phyloP scores from a whole-genome alignment of 2,797 vertebrate genomes.

The Chiloscyllium punctatum region DNA sequence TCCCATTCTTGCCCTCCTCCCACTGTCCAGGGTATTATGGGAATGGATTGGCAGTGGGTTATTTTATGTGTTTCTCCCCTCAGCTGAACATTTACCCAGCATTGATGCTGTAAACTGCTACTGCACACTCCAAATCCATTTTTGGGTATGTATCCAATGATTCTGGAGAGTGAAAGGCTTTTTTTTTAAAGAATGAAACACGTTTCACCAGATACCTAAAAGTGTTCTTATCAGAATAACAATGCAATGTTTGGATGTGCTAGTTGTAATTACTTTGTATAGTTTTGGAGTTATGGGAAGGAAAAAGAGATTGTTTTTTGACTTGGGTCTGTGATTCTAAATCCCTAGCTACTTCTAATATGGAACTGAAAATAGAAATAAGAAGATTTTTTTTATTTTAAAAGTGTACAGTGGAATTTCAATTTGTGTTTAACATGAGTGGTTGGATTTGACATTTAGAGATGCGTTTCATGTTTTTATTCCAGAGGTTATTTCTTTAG shows the following conservation, averaged over 20 bases:
- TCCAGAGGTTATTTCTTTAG: background rate
- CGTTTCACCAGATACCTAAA: background rate
- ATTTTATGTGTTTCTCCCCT: no score
- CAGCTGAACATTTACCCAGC: no score
- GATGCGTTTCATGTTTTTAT: no score
- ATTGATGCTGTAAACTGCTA: no score
- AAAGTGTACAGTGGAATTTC: background rate
- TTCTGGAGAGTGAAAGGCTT: background rate
- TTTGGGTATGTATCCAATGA: background rate
- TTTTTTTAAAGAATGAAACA: background rate
- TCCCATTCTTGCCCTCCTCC: no score
- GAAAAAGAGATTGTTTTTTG: background rate
- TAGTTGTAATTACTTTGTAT: background rate
- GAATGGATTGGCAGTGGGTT: no score
- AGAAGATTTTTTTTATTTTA: background rate
- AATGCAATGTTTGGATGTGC: background rate
- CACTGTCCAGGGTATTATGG: no score
- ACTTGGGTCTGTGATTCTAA: background rate
- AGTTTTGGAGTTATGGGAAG: background rate
- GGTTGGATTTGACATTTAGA: background rate
- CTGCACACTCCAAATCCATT: background rate
- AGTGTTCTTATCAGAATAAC: background rate
- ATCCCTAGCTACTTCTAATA: background rate
- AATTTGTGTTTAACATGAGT: background rate
- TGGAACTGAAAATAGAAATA: background rate